Percentiles rank a stretch among this genome's conserved stretches.
phyloP scores from a whole-genome alignment of 1,140 invertebrate genomes.

The Sarcophaga bullata region DNA sequence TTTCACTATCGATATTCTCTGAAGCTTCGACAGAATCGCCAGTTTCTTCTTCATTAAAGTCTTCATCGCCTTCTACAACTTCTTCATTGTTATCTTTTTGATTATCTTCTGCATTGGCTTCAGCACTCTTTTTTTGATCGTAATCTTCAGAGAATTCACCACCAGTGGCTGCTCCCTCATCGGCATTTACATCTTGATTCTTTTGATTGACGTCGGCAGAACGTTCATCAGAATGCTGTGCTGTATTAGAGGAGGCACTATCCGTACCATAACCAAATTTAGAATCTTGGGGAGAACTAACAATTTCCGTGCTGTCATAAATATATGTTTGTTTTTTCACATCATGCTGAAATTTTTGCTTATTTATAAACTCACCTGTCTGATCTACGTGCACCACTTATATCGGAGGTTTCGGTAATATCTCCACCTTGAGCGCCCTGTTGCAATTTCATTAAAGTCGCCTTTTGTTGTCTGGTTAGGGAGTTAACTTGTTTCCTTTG shows the following conservation, averaged over 20 bases:
- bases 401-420: constrained; percentile 66
- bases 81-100: constrained; percentile 48
- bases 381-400: constrained; percentile 76
- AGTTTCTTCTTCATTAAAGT: constrained; percentile 58
- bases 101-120: constrained; percentile 34
- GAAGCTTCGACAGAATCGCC: constrained; percentile 42
- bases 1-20: constrained; percentile 43
- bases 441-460: constrained; percentile 42
- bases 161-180: constrained; percentile 45
- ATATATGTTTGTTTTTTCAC: constrained; percentile 1
- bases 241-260: constrained; percentile 73
- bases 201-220: constrained; percentile 75
- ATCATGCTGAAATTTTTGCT: background rate
- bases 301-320: constrained; percentile 83
- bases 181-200: constrained; percentile 48
- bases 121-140: constrained; percentile 37
- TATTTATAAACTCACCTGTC: constrained; percentile 72
- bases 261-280: constrained; percentile 57
- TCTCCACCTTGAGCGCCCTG: constrained; percentile 53
- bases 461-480: constrained; percentile 49
- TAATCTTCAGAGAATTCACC: constrained; percentile 44
- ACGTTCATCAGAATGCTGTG: constrained; percentile 38
- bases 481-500: constrained; percentile 58
- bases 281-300: constrained; percentile 82
- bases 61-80: constrained; percentile 48